Evolutionary conservation across 2,888 invertebrate species (phyloP), one percentile per base, ranked within the genome.

Genomic region (Meteorus cinctellus): DNA sequence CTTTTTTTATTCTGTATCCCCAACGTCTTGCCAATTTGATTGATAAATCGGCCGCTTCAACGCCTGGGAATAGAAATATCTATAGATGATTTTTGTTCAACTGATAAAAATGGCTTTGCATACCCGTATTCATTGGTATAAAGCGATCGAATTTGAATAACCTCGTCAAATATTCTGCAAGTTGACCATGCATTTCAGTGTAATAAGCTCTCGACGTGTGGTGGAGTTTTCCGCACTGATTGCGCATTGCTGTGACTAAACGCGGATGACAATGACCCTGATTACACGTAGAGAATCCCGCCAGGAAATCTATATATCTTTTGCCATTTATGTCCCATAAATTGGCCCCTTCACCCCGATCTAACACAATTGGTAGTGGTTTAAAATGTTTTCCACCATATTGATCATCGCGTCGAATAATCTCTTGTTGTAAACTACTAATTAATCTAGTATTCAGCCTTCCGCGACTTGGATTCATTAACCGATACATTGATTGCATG

Each of bases 321-420:
- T 93, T 94, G 12, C 95, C 96, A 78, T 96, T 95, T 4, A 94
- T 93, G 86, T 96, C 96, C 95, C 96, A 96, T 19, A 96, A 92
- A 84, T 91, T 92, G 27, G 94, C 92, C 79, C 96, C 96, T 90
- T 94, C 90, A 74, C 92, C 95, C 79, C 90, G 91, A 55, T 89
- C 85, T 1, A 95, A 86, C 0, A 94, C 95, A 0, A 94, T 94
- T 4, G 95, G 95, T 16, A 95, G 81, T 0, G 94, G 94, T 82
- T 93, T 92, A 84, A 95, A 95, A 86, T 95, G 95, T 84, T 93
- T 93, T 0, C 94, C 94, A 0, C 94, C 94, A 86, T 91, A 94
- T 81, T 91, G 92, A 41, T 91, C 89, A 83, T 95, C 95, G 16
- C 92, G 90, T 10, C 92, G 90, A 77, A 94, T 90, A 8, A 89